Conservation (phyloP, 2,113 vertebrate genomes). For the Syrmaticus mikado region DNA sequence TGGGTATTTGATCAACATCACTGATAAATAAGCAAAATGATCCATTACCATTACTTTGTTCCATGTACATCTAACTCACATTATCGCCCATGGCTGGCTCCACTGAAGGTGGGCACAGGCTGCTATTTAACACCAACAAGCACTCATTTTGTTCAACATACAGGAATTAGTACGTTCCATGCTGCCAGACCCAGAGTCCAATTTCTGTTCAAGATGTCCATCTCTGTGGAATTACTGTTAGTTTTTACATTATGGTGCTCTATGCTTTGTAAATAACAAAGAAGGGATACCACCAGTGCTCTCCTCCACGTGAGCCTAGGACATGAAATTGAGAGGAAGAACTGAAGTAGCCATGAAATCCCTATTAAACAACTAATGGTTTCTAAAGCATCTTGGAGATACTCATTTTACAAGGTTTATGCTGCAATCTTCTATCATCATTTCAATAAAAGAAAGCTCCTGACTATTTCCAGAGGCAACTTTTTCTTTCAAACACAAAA, state of each 20-base stretch:
- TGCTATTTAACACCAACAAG: not conserved
- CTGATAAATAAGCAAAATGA: not conserved
- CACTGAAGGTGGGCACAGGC: not conserved
- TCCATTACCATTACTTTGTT: not conserved
- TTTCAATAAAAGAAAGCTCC: constrained; percentile 53
- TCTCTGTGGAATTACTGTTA: not conserved
- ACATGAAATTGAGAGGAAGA: constrained; percentile 28
- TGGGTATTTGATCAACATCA: not conserved
- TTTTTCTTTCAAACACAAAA: constrained; percentile 13
- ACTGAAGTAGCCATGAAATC: constrained; percentile 58
- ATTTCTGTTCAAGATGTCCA: not conserved
- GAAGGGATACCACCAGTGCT: not conserved
- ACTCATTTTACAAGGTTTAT: constrained; percentile 40
- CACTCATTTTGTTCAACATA: not conserved
- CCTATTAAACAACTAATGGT: constrained; percentile 52
- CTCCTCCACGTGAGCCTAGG: not conserved
- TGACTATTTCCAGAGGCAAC: constrained; percentile 44
- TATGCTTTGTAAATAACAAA: not conserved
- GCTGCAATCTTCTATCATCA: constrained; percentile 30
- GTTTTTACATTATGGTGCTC: not conserved
- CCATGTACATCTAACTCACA: not conserved
- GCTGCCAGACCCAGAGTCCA: fast-evolving
- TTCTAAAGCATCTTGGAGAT: constrained; percentile 61
- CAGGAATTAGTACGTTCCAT: not conserved
- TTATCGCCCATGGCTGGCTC: not conserved